Evolutionary conservation across 2,797 vertebrate genomes (phyloP).

Genomic region (Acestrorhynchus altus): DNA sequence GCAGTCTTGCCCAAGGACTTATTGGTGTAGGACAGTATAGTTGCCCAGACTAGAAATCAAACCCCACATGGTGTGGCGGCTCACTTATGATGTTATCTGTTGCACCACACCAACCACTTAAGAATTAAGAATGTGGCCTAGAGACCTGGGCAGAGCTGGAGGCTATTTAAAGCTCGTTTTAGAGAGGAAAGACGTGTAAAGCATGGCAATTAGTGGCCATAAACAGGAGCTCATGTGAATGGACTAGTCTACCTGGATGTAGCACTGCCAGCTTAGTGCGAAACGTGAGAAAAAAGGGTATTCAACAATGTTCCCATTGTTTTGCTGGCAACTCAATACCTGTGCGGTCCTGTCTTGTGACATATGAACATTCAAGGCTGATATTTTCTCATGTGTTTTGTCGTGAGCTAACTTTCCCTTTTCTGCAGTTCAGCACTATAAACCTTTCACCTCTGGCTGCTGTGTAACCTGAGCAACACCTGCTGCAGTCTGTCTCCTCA

Average conservation of each 20-base stretch:
- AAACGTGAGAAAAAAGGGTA: background rate
- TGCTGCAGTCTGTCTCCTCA: constrained; percentile 65
- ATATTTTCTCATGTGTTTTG: constrained; percentile 9
- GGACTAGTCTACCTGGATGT: background rate
- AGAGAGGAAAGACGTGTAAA: background rate
- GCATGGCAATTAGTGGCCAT: background rate
- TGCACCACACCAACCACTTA: too few species aligned
- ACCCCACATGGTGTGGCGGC: too few species aligned
- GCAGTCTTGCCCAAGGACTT: too few species aligned
- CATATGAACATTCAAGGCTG: background rate
- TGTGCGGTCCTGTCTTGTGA: background rate
- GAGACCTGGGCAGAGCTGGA: background rate
- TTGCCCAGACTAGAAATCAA: too few species aligned
- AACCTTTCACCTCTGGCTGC: constrained; percentile 71
- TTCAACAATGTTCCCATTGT: background rate
- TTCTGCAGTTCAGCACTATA: constrained; percentile 60
- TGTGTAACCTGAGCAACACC: constrained; percentile 57
- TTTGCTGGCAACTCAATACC: background rate
- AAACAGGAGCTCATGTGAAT: background rate
- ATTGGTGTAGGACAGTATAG: too few species aligned
- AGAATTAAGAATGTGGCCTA: background rate
- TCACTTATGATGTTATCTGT: too few species aligned
- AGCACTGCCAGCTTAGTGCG: background rate
- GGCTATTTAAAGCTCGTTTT: background rate
- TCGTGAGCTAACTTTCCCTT: constrained; percentile 72